phyloP scores from a whole-genome alignment of 2,888 invertebrate species.

The Acanthosoma haemorrhoidale region DNA sequence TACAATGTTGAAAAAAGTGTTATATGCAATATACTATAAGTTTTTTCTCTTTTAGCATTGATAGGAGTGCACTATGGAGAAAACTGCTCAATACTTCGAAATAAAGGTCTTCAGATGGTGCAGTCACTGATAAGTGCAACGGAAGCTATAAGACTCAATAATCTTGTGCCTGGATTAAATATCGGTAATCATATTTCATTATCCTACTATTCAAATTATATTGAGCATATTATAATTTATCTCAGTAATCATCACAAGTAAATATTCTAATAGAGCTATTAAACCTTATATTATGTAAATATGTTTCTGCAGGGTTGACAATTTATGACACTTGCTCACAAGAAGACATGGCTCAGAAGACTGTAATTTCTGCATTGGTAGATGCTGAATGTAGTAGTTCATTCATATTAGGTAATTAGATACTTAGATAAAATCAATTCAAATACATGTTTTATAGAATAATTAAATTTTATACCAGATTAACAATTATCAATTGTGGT shows the following conservation, averaged over 20 bases:
- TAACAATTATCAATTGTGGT: too few relatives aligned
- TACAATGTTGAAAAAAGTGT: not conserved
- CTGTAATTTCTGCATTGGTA: constrained; percentile 42
- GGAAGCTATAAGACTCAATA: constrained; percentile 46
- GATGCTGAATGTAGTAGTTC: constrained; percentile 42
- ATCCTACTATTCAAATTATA: not conserved
- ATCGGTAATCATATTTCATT: constrained; percentile 45
- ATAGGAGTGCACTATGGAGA: constrained; percentile 47
- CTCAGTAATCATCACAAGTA: too few relatives aligned
- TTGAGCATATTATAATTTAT: too few relatives aligned
- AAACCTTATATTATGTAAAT: not conserved
- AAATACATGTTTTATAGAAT: too few relatives aligned
- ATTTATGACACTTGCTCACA: constrained; percentile 43
- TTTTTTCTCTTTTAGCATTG: constrained; percentile 45
- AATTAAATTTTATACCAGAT: too few relatives aligned
- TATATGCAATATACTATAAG: too few relatives aligned
- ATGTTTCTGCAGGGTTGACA: constrained; percentile 41
- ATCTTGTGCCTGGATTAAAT: constrained; percentile 46
- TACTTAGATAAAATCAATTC: too few relatives aligned
- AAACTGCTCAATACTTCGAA: constrained; percentile 46
- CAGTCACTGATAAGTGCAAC: constrained; percentile 47
- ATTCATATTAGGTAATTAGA: constrained; percentile 41
- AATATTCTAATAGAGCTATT: too few relatives aligned
- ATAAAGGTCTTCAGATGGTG: constrained; percentile 46
- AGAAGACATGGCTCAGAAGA: constrained; percentile 39